Conservation (phyloP, 2,113 vertebrate genomes). For the Nannobrachium achirus region DNA sequence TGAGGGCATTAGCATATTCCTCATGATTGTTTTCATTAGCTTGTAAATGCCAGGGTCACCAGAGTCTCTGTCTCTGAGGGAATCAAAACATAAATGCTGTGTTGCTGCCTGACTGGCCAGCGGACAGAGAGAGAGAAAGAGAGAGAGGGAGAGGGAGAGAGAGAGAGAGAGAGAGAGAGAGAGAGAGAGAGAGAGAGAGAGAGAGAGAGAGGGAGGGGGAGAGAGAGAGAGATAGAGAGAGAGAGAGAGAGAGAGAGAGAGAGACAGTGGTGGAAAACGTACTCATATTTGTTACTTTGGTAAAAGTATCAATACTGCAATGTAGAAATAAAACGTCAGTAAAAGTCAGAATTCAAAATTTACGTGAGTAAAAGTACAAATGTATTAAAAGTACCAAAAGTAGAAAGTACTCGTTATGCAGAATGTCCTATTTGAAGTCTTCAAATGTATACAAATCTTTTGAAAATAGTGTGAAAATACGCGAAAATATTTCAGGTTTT, state of each 20-base stretch:
- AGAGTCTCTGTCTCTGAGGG: slow-evolving; percentile 40
- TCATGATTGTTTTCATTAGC: slow-evolving; percentile 73
- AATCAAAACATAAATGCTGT: slow-evolving; percentile 37
- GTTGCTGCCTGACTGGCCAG: slow-evolving; percentile 12
- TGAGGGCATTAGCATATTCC: slow-evolving; percentile 70
- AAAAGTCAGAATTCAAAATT: no score
- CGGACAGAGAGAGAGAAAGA: neutral
- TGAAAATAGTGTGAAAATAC: no score
- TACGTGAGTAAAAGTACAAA: no score
- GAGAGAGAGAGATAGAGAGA: neutral
- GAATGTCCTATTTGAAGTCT: no score
- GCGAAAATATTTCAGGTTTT: no score
- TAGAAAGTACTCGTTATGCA: no score
- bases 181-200: neutral
- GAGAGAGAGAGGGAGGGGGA: slow-evolving; percentile 12
- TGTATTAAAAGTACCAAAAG: no score
- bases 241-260: neutral
- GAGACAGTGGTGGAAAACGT: slow-evolving; percentile 3
- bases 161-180: neutral
- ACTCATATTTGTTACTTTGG: no score
- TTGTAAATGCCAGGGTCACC: slow-evolving; percentile 70
- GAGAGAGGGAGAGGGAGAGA: neutral
- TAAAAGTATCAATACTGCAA: no score
- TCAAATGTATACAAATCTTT: no score
- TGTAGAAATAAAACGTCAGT: no score